Evolutionary conservation across 2,113 vertebrate species (phyloP), one percentile per base, ranked within the genome.

Genomic region (Osmerus mordax): DNA sequence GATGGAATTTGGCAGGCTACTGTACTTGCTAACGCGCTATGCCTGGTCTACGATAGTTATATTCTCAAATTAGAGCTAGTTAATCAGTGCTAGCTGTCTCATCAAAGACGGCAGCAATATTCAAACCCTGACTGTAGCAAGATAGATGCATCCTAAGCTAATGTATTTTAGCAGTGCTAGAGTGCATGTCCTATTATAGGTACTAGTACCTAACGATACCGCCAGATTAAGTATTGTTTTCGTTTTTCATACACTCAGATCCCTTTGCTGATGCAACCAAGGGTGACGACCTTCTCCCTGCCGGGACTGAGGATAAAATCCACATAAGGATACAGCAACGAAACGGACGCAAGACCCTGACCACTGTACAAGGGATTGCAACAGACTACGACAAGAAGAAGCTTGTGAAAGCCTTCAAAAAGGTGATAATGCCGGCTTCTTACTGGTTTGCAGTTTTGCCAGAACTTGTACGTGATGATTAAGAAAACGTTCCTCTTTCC

Each of bases 231-330:
- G 4, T 25, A 12, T 47, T 21, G 3, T 1, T 60, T 16, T 9
- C 6, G 67, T 32, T 7, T 47, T 36, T 36, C 51, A 36, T 47
- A 47, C 9, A 5, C 54, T 56, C 82, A 95, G 94, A 96, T 92
- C 94, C 95, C 92, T 95, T 96, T 94, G 94, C 94, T 94, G 95
- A 96, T 95, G 94, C 94, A 92, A 94, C 94, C 89, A 96, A 96
- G 95, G 94, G 93, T 9, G 95, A 95, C 93, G 91, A 94, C 88
- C 92, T 94, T 91, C 93, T 95, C 94, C 93, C 93, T 76, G 92
- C 93, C 18, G 95, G 94, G 94, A 96, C 94, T 72, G 93, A 95
- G 84, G 95, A 96, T 84, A 95, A 94, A 87, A 95, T 95, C 78
- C 94, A 95, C 85, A 96, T 95, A 93, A 94, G 94, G 84, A 96